A percentile compares a stretch with the other conserved stretches of the same genome.
phyloP scores from a whole-genome alignment of 2,888 invertebrate species.

The Balanococcus diminutus region DNA sequence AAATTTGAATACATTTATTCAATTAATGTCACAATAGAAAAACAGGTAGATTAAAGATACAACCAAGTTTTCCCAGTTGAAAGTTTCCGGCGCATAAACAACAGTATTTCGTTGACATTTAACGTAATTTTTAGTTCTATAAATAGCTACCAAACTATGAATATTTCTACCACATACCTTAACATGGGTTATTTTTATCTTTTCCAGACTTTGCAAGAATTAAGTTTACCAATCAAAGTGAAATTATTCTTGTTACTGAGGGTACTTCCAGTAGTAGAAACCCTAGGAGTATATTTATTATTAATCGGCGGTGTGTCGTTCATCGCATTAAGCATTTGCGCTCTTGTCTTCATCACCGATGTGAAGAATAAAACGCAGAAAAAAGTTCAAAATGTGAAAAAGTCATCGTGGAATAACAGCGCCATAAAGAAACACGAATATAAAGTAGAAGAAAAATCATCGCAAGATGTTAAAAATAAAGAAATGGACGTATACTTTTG shows the following conservation, averaged over 20 bases:
- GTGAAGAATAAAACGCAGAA: slow-evolving; percentile 40
- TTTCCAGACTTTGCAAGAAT: slow-evolving; percentile 72
- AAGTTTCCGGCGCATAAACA: background rate
- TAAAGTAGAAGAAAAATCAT: slow-evolving; percentile 10
- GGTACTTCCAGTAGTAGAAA: slow-evolving; percentile 71
- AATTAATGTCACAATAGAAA: background rate
- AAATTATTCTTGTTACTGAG: slow-evolving; percentile 77
- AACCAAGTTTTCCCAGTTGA: background rate
- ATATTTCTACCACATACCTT: background rate
- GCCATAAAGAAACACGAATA: slow-evolving; percentile 35
- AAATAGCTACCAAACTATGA: background rate
- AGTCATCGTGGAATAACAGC: background rate
- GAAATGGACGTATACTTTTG: slow-evolving; percentile 63
- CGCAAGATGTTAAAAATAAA: slow-evolving; percentile 59
- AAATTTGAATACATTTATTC: background rate
- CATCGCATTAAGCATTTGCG: slow-evolving; percentile 61
- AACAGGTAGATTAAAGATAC: background rate
- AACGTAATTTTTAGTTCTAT: background rate
- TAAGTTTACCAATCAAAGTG: slow-evolving; percentile 69
- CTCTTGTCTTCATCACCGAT: slow-evolving; percentile 58
- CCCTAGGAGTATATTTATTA: slow-evolving; percentile 65
- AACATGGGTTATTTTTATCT: background rate
- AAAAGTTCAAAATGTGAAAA: background rate
- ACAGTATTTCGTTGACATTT: background rate
- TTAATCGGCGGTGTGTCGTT: slow-evolving; percentile 65